Evolutionary conservation across 2,888 invertebrate genomes (phyloP).

Genomic region (Polymixis lichenea): DNA sequence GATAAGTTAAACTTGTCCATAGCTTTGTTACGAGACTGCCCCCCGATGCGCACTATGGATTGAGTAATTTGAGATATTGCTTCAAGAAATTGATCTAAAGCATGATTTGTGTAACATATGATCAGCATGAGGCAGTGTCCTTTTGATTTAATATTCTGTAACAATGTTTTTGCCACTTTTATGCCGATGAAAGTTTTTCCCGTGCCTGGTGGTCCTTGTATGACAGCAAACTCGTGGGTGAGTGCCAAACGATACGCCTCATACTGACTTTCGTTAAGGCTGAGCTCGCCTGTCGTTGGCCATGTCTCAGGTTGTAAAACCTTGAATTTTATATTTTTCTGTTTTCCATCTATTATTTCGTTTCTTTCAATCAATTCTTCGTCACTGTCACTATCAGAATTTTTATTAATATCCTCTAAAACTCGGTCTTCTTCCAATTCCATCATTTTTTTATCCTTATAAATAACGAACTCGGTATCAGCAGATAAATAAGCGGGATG

Average conservation of each 20-base stretch:
- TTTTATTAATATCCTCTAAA: neutral
- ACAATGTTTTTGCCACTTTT: slow-evolving; percentile 92
- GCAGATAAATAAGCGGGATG: slow-evolving; percentile 73
- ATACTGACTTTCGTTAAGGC: slow-evolving; percentile 92
- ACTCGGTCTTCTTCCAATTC: neutral
- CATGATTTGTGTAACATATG: slow-evolving; percentile 96
- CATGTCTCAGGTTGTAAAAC: slow-evolving; percentile 81
- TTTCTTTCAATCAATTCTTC: neutral
- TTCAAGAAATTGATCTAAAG: slow-evolving; percentile 95
- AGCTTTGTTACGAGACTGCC: slow-evolving; percentile 91
- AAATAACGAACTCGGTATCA: slow-evolving; percentile 56
- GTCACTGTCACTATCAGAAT: slow-evolving; percentile 1
- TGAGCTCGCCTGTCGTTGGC: slow-evolving; percentile 84
- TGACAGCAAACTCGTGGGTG: slow-evolving; percentile 93
- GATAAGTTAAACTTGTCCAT: slow-evolving; percentile 84
- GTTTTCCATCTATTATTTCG: neutral
- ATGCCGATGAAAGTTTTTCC: slow-evolving; percentile 95
- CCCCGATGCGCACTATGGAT: slow-evolving; percentile 92
- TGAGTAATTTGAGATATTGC: slow-evolving; percentile 91
- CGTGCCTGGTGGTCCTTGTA: slow-evolving; percentile 97
- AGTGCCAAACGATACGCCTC: slow-evolving; percentile 92
- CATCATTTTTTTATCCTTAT: slow-evolving; percentile 14
- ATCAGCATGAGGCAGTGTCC: slow-evolving; percentile 91
- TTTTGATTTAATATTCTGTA: slow-evolving; percentile 86
- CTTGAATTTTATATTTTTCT: slow-evolving; percentile 59